phyloP scores from a whole-genome alignment of 2,797 vertebrate species.

The Acanthopagrus latus region DNA sequence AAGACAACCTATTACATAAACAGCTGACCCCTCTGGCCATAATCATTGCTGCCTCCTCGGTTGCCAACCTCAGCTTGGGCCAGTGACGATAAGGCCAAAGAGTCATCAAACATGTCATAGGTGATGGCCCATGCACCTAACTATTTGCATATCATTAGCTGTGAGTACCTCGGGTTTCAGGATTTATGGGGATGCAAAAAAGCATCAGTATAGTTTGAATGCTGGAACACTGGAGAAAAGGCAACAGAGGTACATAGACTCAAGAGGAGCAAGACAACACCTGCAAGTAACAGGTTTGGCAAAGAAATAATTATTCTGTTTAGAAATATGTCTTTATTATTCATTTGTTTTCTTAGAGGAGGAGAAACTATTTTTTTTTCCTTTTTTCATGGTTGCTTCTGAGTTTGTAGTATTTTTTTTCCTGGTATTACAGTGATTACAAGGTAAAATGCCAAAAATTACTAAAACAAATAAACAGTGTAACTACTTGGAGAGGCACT shows the following conservation, averaged over 20 bases:
- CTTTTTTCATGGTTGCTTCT: neutral
- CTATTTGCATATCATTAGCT: constrained; percentile 44
- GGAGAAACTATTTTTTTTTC: neutral
- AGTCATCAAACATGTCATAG: constrained; percentile 3
- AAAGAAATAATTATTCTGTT: neutral
- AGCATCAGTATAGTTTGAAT: neutral
- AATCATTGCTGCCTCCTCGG: constrained; percentile 7
- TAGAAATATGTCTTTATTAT: neutral
- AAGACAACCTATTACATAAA: constrained; percentile 3
- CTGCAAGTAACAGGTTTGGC: constrained; percentile 18
- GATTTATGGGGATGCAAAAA: constrained; percentile 3
- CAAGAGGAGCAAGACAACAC: neutral
- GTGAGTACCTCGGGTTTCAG: neutral
- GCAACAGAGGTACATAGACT: neutral
- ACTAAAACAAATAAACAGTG: neutral
- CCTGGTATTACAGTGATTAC: neutral
- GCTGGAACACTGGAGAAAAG: constrained; percentile 9
- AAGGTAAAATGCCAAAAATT: neutral
- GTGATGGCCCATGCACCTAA: neutral
- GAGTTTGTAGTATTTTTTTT: neutral
- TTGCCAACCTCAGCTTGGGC: neutral
- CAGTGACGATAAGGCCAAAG: neutral
- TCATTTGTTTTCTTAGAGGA: neutral
- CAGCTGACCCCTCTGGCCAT: neutral
- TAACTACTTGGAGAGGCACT: neutral